A percentile compares a stretch with the other conserved stretches of the same genome.
These are phyloP conservation scores for Nycticryphes semicollaris DNA, from an alignment of 2,113 vertebrate species.

Conservation along the genomic window DNA sequence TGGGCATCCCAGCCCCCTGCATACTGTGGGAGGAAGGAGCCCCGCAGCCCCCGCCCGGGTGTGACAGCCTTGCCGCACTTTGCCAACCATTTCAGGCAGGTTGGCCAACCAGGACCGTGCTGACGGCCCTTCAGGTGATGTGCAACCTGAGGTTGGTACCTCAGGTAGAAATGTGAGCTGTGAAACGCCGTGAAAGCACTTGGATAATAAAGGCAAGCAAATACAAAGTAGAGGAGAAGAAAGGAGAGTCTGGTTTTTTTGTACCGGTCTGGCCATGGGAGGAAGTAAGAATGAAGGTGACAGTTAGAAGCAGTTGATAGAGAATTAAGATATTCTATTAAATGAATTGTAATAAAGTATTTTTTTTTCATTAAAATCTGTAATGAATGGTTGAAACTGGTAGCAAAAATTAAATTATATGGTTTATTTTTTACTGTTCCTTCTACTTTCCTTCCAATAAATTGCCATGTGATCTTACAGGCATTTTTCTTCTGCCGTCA, in stretches of 20 bases:
- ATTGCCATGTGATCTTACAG: not conserved
- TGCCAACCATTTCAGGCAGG: no score
- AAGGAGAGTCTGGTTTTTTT: no score
- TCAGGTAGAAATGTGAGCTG: accelerated
- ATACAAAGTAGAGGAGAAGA: accelerated
- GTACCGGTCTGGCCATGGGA: accelerated
- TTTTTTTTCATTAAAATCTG: not conserved
- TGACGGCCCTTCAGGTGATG: accelerated
- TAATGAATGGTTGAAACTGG: not conserved
- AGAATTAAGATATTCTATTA: not conserved
- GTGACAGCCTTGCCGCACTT: not conserved
- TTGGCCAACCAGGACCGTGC: accelerated
- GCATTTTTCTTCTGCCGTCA: not conserved
- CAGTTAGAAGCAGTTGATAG: no score
- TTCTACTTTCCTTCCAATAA: not conserved
- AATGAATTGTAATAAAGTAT: not conserved
- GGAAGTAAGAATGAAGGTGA: not conserved
- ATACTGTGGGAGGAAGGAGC: not conserved
- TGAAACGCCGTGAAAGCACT: not conserved
- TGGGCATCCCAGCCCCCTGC: not conserved
- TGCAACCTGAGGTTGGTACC: accelerated
- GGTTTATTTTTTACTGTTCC: not conserved
- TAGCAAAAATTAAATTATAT: not conserved
- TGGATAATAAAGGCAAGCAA: accelerated
- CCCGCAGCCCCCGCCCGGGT: not conserved